These are phyloP conservation scores for Heliconius eleuchia DNA, from an alignment of 1,140 invertebrate genomes.

Conservation along the genomic window DNA sequence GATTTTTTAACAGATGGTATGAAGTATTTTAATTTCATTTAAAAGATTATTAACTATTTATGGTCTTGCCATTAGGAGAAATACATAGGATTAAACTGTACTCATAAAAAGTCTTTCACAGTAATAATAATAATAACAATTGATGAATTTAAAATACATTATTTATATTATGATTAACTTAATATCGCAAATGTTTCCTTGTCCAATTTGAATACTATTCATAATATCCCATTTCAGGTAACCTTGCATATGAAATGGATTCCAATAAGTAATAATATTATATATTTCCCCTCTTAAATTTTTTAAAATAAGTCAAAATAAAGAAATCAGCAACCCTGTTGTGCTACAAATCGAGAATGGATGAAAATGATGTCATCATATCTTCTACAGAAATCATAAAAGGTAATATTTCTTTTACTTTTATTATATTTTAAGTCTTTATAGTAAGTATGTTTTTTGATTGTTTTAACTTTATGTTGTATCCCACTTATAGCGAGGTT, in stretches of 20 bases:
- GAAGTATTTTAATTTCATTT: not conserved
- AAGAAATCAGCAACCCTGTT: constrained; percentile 63
- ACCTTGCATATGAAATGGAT: constrained; percentile 16
- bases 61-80: not conserved
- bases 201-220: not conserved
- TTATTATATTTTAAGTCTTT: not conserved
- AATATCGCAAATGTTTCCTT: not conserved
- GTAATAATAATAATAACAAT: too few relatives aligned
- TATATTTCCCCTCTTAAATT: not conserved
- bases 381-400: constrained; percentile 76
- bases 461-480: too few relatives aligned
- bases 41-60: not conserved
- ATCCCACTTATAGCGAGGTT: too few relatives aligned
- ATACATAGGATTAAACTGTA: too few relatives aligned
- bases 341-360: constrained; percentile 75
- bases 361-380: constrained; percentile 75
- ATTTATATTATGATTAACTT: not conserved
- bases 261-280: constrained; percentile 19
- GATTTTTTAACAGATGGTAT: constrained; percentile 44
- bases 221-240: not conserved
- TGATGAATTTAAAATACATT: not conserved
- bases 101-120: too few relatives aligned
- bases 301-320: constrained; percentile 58
- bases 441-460: not conserved
- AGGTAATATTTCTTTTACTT: constrained; percentile 52